Base-by-base conservation (phyloP, 2,888 invertebrate genomes). In the Drosophila siamana region DNA sequence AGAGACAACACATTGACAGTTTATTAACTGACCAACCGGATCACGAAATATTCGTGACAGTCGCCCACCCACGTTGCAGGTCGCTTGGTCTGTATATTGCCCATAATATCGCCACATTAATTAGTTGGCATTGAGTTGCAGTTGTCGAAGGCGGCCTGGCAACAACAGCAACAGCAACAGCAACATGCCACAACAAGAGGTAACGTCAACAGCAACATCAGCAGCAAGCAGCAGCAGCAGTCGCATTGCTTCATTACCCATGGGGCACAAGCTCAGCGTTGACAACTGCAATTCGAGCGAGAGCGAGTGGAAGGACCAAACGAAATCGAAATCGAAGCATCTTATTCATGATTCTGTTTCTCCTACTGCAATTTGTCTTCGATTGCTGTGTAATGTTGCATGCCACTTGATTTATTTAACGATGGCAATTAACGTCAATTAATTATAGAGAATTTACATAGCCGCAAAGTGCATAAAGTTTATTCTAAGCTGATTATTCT, bases 91-190 rank as follows among this genome's bases (percentile, higher is more conserved):
- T 4, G 11, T 16, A 54, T 62, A 85, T 85, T 54, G 83, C 66
- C 73, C 80, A 88, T 82, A 86, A 80, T 83, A 83, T 82, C 54
- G 80, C 65, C 70, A 70, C 83, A 83, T 83, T 83, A 83, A 83
- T 83, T 88, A 88, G 84, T 81, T 69, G 72, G 64, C 86, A 86
- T 86, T 83, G 80, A 88, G 78, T 68, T 82, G 73, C 69, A 70
- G 69, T 59, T 51, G 50, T 48, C 47, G 52, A 64, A 48, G 64
- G 38, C 48, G 36, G 9, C 28, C 26, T n/a, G 26, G 6, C 60
- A 55, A 47, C 59, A 71, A 54, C 60, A 47, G 22, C 60, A 43
- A 36, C 62, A 44, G 4, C 36, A 38, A 13, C 47, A 19, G 13
- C 47, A 28, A 11, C 56, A 66, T 54, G 40, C 67, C 38, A 43